Evolutionary conservation across 2,888 invertebrate genomes (phyloP).

Genomic region (Encarsia formosa): DNA sequence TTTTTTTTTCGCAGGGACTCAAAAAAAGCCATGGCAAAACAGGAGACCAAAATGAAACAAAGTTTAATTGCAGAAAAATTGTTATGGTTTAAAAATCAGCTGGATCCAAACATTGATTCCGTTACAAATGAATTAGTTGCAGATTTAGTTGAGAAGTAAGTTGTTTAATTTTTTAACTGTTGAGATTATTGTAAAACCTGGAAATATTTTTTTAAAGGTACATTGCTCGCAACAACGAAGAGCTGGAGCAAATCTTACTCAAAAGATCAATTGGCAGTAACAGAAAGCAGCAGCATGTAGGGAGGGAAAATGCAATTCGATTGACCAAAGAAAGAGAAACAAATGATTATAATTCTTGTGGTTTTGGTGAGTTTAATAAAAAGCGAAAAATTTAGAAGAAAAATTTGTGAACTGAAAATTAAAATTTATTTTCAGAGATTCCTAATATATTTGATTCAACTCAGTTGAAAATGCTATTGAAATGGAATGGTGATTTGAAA

Average conservation of each 20-base stretch:
- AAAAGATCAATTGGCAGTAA: conserved; percentile 75
- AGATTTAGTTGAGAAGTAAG: conserved; percentile 58
- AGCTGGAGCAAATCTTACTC: conserved; percentile 71
- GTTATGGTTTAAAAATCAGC: conserved; percentile 70
- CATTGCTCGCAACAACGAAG: conserved; percentile 67
- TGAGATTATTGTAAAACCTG: not conserved
- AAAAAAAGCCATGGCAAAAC: conserved; percentile 60
- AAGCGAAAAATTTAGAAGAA: too few species aligned
- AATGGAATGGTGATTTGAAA: conserved; percentile 67
- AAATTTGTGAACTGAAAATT: too few species aligned
- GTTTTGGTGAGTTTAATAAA: conserved; percentile 56
- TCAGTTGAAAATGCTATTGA: conserved; percentile 59
- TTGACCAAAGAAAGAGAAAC: conserved; percentile 70
- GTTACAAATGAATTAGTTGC: conserved; percentile 62
- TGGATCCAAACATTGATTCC: conserved; percentile 55
- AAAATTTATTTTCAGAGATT: conserved; percentile 65
- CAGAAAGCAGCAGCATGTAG: conserved; percentile 73
- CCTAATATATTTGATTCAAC: conserved; percentile 63
- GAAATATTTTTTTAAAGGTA: conserved; percentile 53
- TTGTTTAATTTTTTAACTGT: conserved; percentile 35
- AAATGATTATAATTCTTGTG: conserved; percentile 72
- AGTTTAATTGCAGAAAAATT: conserved; percentile 74
- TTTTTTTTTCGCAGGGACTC: conserved; percentile 49
- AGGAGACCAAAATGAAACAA: conserved; percentile 66
- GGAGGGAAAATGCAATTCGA: conserved; percentile 73